These are phyloP conservation scores for Aphaenogaster rudis DNA, from an alignment of 1,140 invertebrate species.

Conservation along the genomic window DNA sequence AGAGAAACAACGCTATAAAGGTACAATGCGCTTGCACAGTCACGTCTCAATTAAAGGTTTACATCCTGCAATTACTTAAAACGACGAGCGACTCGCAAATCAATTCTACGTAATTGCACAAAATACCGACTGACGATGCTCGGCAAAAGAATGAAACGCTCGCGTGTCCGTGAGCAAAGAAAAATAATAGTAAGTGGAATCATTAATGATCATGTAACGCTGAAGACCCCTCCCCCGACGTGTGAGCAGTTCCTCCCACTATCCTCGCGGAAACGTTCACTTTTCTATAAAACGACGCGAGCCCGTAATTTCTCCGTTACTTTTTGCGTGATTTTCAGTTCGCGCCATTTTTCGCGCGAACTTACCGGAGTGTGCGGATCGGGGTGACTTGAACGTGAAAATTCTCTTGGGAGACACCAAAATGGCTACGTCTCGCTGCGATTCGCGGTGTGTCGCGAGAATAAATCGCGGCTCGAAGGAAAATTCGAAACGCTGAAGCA, in stretches of 20 bases:
- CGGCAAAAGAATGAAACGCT: conserved; percentile 42
- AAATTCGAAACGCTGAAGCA: conserved; percentile 22
- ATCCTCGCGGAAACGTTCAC: conserved; percentile 79
- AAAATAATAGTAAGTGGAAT: conserved; percentile 69
- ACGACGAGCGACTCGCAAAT: conserved; percentile 10
- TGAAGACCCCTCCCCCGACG: conserved; percentile 67
- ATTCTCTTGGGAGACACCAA: neutral
- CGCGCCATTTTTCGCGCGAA: conserved; percentile 46
- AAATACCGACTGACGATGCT: conserved; percentile 15
- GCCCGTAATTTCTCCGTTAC: conserved; percentile 76
- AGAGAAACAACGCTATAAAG: neutral
- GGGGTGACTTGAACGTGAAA: neutral
- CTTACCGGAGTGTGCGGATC: neutral
- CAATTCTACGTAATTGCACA: conserved; percentile 30
- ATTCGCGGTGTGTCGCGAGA: conserved; percentile 9
- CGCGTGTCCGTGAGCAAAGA: conserved; percentile 56
- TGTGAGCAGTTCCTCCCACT: conserved; percentile 78
- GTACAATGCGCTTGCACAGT: neutral
- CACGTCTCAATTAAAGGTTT: conserved; percentile 31
- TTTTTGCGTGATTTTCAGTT: conserved; percentile 72
- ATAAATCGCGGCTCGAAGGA: conserved; percentile 30
- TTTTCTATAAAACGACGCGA: conserved; percentile 82
- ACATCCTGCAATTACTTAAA: conserved; percentile 44
- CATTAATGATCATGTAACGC: conserved; percentile 74
- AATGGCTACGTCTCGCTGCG: conserved; percentile 9